These are phyloP conservation scores for Caerostris extrusa DNA, from an alignment of 1,140 invertebrate species.

Conservation along the genomic window DNA sequence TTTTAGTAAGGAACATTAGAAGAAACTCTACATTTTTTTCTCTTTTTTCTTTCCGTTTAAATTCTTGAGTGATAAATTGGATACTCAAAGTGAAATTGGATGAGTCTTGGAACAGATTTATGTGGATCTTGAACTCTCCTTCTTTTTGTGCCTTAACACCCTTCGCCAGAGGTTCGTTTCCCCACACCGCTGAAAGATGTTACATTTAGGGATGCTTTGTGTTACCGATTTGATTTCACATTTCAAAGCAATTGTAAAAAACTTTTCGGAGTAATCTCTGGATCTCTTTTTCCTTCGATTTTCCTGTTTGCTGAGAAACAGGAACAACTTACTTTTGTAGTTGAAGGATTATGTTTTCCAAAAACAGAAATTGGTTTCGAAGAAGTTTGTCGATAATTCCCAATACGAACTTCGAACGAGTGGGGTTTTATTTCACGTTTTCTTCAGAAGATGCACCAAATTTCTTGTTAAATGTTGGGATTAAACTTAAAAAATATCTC, in stretches of 20 bases:
- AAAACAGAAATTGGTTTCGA: slow-evolving; percentile 24
- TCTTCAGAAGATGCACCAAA: not conserved
- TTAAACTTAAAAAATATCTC: not conserved
- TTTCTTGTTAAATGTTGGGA: not conserved
- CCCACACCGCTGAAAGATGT: not conserved
- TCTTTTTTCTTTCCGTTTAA: not conserved
- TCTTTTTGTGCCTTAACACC: not conserved
- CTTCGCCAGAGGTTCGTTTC: no score
- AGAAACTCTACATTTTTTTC: not conserved
- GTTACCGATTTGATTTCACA: slow-evolving; percentile 39
- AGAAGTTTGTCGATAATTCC: slow-evolving; percentile 2
- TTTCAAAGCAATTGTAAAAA: slow-evolving; percentile 18
- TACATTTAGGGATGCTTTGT: slow-evolving; percentile 11
- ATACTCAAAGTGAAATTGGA: no score
- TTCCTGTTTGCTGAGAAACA: slow-evolving; percentile 16
- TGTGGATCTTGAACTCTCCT: not conserved
- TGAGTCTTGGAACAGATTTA: no score
- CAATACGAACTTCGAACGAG: not conserved
- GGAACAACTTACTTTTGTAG: slow-evolving; percentile 35
- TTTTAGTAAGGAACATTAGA: not conserved
- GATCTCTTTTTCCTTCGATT: not conserved
- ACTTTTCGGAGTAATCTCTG: not conserved
- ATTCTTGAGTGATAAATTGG: not conserved
- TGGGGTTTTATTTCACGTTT: not conserved
- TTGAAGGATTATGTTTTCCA: slow-evolving; percentile 15